phyloP scores from a whole-genome alignment of 1,140 invertebrate genomes.

The Trypoxylus dichotomus region DNA sequence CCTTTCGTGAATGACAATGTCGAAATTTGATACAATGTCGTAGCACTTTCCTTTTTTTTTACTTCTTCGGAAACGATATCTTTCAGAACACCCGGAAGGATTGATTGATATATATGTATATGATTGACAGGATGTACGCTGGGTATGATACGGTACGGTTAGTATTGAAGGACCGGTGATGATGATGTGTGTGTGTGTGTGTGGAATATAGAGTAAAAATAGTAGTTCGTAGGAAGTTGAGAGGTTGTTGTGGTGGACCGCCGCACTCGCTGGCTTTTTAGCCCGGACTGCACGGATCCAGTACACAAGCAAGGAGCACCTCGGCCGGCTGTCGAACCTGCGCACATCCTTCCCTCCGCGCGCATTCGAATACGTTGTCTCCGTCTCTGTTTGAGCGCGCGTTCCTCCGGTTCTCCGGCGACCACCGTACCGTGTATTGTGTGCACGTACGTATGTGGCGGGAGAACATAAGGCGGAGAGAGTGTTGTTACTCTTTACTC shows the following conservation, averaged over 20 bases:
- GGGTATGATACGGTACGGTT: not conserved
- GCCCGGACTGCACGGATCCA: conserved; percentile 49
- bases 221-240: conserved; percentile 39
- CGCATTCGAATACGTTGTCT: too few relatives aligned
- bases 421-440: conserved; percentile 20
- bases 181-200: too few relatives aligned
- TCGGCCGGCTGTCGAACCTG: conserved; percentile 24
- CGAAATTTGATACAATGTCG: not conserved
- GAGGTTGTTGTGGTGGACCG: conserved; percentile 48
- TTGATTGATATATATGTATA: conserved; percentile 27
- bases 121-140: conserved; percentile 26
- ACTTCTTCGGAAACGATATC: not conserved
- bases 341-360: conserved; percentile 32
- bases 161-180: conserved; percentile 40
- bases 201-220: conserved; percentile 33
- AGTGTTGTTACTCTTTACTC: not conserved
- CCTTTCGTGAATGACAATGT: not conserved
- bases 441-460: conserved; percentile 26
- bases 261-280: conserved; percentile 52
- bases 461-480: not conserved
- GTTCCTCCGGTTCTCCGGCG: conserved; percentile 25
- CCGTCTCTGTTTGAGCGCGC: not conserved
- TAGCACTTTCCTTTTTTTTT: not conserved
- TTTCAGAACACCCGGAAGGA: conserved; percentile 34
- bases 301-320: conserved; percentile 27